These are phyloP conservation scores for Asteroscopus sphinx DNA, from an alignment of 2,888 invertebrate genomes.

Conservation along the genomic window DNA sequence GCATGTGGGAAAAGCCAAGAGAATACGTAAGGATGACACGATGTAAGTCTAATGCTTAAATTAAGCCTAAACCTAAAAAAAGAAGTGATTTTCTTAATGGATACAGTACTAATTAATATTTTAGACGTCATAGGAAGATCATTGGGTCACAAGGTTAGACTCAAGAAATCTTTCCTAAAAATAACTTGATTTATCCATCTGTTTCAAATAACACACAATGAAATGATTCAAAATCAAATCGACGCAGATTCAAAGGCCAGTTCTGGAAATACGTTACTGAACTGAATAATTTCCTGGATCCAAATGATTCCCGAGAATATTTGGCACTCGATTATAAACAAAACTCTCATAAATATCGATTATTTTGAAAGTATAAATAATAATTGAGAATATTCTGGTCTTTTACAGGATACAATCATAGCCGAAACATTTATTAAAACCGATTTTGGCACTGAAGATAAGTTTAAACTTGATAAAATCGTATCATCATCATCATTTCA, in stretches of 20 bases:
- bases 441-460: too few species aligned
- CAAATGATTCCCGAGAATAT: slow-evolving; percentile 34
- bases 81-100: too few species aligned
- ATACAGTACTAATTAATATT: not conserved
- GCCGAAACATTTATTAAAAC: too few species aligned
- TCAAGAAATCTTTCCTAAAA: not conserved
- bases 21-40: too few species aligned
- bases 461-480: too few species aligned
- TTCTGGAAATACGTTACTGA: slow-evolving; percentile 20
- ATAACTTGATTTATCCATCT: not conserved
- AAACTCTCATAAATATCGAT: slow-evolving; percentile 35
- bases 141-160: not conserved
- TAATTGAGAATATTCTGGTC: not conserved
- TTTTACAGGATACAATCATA: not conserved
- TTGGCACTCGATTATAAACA: slow-evolving; percentile 46
- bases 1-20: too few species aligned
- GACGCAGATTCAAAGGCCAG: not conserved
- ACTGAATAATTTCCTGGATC: slow-evolving; percentile 24
- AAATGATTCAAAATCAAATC: slow-evolving; percentile 24
- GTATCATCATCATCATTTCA: too few species aligned
- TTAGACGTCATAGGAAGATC: not conserved
- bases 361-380: slow-evolving; percentile 11
- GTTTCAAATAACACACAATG: slow-evolving; percentile 12
- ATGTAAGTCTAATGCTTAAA: too few species aligned
- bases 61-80: too few species aligned